A percentile compares a stretch with the other conserved stretches of the same genome.
phyloP scores from a whole-genome alignment of 2,113 vertebrate species.

The Tamias sibiricus region DNA sequence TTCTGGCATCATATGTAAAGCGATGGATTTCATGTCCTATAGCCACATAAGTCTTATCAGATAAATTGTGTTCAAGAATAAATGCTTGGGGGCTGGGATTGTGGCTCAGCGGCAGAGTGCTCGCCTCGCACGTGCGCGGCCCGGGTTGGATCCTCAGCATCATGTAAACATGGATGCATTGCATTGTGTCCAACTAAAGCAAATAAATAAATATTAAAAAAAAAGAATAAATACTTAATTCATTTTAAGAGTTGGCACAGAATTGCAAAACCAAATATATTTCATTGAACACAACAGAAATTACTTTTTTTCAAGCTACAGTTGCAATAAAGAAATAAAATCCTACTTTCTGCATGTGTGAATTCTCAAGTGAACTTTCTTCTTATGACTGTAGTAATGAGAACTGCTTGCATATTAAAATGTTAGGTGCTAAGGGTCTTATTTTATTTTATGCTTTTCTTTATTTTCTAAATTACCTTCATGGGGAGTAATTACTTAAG shows the following conservation, averaged over 20 bases:
- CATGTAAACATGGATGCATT: no score
- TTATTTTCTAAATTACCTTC: constrained; percentile 7
- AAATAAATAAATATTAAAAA: no score
- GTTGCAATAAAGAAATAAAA: neutral
- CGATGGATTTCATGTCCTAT: neutral
- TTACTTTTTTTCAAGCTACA: neutral
- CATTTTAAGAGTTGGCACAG: neutral
- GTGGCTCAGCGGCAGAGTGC: no score
- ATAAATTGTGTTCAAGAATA: neutral
- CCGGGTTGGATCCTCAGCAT: no score
- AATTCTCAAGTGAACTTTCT: neutral
- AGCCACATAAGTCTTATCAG: neutral
- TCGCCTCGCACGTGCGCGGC: no score
- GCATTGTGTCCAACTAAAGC: no score
- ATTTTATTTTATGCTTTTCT: constrained; percentile 19
- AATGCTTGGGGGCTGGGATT: no score
- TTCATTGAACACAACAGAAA: neutral
- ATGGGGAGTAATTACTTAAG: neutral
- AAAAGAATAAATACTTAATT: neutral
- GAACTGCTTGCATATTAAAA: neutral
- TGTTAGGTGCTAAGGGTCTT: neutral
- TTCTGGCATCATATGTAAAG: neutral
- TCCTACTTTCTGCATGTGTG: neutral
- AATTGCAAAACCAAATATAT: neutral
- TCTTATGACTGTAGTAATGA: neutral